phyloP scores from a whole-genome alignment of 2,888 invertebrate genomes.

The Phyllotreta striolata region DNA sequence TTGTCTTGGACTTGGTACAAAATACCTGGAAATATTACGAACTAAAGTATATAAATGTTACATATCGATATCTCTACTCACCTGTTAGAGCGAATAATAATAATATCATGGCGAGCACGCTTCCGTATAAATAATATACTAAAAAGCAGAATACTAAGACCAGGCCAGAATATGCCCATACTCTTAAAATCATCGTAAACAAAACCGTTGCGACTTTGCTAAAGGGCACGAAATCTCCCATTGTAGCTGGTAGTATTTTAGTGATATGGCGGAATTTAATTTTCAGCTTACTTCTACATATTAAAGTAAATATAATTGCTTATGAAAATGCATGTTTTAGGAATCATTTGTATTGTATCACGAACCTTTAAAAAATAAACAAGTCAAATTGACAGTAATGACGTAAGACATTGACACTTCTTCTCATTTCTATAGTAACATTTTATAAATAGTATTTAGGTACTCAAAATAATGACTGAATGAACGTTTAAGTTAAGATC shows the following conservation, averaged over 20 bases:
- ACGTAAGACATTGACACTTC: too few species aligned
- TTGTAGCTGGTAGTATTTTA: conserved; percentile 30
- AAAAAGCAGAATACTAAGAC: conserved; percentile 78
- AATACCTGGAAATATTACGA: conserved; percentile 67
- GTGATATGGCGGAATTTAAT: too few species aligned
- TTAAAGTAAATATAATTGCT: too few species aligned
- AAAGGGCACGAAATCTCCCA: conserved; percentile 59
- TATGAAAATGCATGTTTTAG: too few species aligned
- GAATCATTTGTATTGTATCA: too few species aligned
- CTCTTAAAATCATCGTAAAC: conserved; percentile 69
- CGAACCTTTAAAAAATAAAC: too few species aligned
- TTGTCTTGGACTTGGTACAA: conserved; percentile 87
- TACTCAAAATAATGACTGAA: too few species aligned
- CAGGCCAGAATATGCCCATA: conserved; percentile 81
- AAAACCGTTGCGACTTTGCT: conserved; percentile 61
- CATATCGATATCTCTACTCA: conserved; percentile 56
- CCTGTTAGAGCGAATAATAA: conserved; percentile 76
- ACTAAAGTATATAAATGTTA: not conserved
- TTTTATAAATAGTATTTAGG: too few species aligned
- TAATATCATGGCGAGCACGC: conserved; percentile 74
- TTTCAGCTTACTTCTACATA: too few species aligned
- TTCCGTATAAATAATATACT: conserved; percentile 85
- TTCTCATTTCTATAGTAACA: too few species aligned
- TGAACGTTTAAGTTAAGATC: too few species aligned
- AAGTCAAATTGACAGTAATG: too few species aligned